Base-by-base conservation (phyloP, 2,888 invertebrate species). In the Ligdia adustata region DNA sequence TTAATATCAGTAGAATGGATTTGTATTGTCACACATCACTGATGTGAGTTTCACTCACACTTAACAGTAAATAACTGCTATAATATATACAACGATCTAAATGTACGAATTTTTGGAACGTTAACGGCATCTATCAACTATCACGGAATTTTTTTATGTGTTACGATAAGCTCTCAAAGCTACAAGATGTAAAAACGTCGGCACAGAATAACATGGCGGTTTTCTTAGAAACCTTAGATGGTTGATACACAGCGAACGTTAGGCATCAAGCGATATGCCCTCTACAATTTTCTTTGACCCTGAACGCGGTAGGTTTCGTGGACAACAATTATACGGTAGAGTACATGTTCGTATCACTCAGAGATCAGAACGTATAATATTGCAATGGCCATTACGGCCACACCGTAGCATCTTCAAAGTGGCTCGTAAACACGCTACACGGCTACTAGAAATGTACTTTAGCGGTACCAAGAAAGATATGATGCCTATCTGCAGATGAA, bases 381-480 rank as follows among this genome's bases (percentile, higher is more conserved):
- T 82, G 82, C 82, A 80, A 84, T 84, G 82, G 86, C 86, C 85
- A 86, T 86, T 86, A 84, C 78, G 75, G 79, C 76, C 78, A 81
- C 79, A 83, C 76, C 72, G 81, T 79, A 76, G 79, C 84, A 85
- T 89, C 87, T 83, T 81, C 79, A 79, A 87, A 87, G 83, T 82
- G 73, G 80, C 82, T 87, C 87, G 81, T 89, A 89, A 89, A 88
- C 80, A 82, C 76, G 82, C 77, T 80, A 78, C 80, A 78, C 79
- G 74, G 86, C 89, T 86, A 86, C 88, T 89, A 88, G 85, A 86
- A 84, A 79, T 79, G 86, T 82, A 81, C 86, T 88, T 86, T 89
- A 87, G 88, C 88, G 85, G 88, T 85, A 88, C 87, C 70, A 75
- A 77, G 86, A 86, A 86, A 83, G 74, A 82, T 78, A 73, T 71